Base-by-base conservation (phyloP, 2,797 vertebrate species). In the Sebastes vulpes region DNA sequence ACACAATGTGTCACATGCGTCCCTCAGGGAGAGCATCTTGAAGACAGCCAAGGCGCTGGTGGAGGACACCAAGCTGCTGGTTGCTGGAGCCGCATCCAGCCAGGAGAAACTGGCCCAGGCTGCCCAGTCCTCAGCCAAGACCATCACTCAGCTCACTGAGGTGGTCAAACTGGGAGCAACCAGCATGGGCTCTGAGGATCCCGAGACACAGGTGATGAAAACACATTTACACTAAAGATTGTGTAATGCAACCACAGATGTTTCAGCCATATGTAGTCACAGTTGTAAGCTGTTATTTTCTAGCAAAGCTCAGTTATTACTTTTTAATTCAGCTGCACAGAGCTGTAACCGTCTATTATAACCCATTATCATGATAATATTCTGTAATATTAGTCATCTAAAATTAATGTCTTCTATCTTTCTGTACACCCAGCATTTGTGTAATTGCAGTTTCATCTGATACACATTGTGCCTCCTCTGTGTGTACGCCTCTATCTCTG, bases 1-100 rank as follows among this genome's bases (percentile, higher is more conserved):
- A 82, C 64, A 59, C 70, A 81, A 16, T 76, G 69, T 92, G 81
- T 87, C 46, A 69, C 5, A 46, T 46, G 42, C 29, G 0, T 83
- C 76, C 85, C 71, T 76, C 94, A 99, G 98, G 94, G 99, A 99
- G 93, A 99, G 97, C 92, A 99, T 99, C 78, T 92, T 99, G 93
- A 99, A 99, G 95, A 99, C 98, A 1, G 98, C 98, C 89, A 99
- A 99, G 94, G 96, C 98, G 35, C 94, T 99, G 90, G 98, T 99
- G 73, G 99, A 99, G 92, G 98, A 99, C 93, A 99, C 98, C 21
- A 99, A 99, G 88, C 92, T 99, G 85, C 93, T 99, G 75, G 98
- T 99, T 35, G 92, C 93, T 23, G 93, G 93, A 70, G 93, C 93
- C 0, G 93, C 93, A 0, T 94, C 98, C 7, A 99, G 97, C 90